Evolutionary conservation across 2,113 vertebrate genomes (phyloP), one percentile per base, ranked within the genome.

Genomic region (Carassius auratus): DNA sequence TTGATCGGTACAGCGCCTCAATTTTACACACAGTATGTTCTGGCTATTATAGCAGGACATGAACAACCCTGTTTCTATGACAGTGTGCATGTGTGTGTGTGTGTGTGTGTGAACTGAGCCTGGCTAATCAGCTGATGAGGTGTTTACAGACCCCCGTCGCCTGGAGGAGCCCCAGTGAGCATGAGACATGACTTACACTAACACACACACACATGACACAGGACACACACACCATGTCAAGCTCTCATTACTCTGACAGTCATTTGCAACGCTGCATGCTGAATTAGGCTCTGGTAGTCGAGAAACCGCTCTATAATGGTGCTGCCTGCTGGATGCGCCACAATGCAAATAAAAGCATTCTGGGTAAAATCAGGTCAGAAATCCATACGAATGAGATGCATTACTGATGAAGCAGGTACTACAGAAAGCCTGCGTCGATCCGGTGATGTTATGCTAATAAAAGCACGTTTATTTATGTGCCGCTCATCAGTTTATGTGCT

Each of bases 131-230:
- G 92, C 92, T 95, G 94, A 94, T 93, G 92, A 94, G 93, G 90
- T 95, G 94, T 95, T 95, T 95, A 94, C 93, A 87, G 92, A 86
- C 88, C 93, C 91, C 91, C 92, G 90, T 94, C 93, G 95, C 95
- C 95, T 94, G 93, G 94, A 95, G 95, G 93, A 92, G 93, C 93
- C 95, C 93, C 81, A 71, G 89, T 91, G 89, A 84, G 90, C 84
- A 86, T 38, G n/a, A 83, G 81, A 83, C 81, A 86, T 64, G 66
- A 61, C 76, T 36, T 38, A 78, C 86, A 84, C 57, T 30, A 23
- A 81, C 77, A 87, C 77, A 76, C 82, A 75, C 83, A 76, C 19
- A 26, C 73, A 71, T 55, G 14, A 2, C 81, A 61, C 71, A n/a
- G 14, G 50, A 15, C 84, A 80, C 81, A 80, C 55, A 84, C 75